Evolutionary conservation across 2,888 invertebrate species (phyloP), one percentile per base, ranked within the genome.

Genomic region (Kuschelorhynchus macadamiae): DNA sequence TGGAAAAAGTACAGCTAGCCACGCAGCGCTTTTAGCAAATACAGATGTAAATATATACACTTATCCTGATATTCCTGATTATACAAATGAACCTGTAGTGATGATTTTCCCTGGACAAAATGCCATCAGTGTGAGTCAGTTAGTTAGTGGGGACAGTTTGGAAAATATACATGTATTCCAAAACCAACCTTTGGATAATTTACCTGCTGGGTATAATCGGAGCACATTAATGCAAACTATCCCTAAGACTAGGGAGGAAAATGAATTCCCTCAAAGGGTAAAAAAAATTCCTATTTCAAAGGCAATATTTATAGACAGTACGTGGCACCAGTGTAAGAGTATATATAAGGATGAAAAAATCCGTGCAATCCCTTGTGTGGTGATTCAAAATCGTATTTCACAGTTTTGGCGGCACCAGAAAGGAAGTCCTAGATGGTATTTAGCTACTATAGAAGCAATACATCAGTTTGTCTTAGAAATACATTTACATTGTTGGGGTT

Each of bases 351-450:
- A 97, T 85, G 88, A 90, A 73, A 87, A 92, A 77, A 84, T 92
- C 55, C 83, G 87, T 85, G 90, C 85, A 69, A 84, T 97, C 60
- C 92, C 90, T 9, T 91, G 92, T 77, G 89, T 97, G 25, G 91
- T 95, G 0, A 84, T 98, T 71, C 92, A 91, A 78, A 90, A 91
- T 72, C 87, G 95, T 74, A 88, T 92, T 71, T 96, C 97, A 3
- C 93, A 96, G 79, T 98, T 97, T 85, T 98, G 98, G 98, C 88
- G 98, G 16, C 94, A 95, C 81, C 97, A 97, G 79, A 91, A 91
- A 71, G 94, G 94, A 8, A 96, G 95, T 80, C 97, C 97, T 0
- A 86, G 94, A 16, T 95, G 96, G 89, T 96, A 96, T 81, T 86
- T 98, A 64, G 93, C 97, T 20, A 98, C 98, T 1, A 89, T 98